Evolutionary conservation across 1,140 invertebrate species (phyloP), one percentile per base, ranked within the genome.

Genomic region (Anoplophora glabripennis): DNA sequence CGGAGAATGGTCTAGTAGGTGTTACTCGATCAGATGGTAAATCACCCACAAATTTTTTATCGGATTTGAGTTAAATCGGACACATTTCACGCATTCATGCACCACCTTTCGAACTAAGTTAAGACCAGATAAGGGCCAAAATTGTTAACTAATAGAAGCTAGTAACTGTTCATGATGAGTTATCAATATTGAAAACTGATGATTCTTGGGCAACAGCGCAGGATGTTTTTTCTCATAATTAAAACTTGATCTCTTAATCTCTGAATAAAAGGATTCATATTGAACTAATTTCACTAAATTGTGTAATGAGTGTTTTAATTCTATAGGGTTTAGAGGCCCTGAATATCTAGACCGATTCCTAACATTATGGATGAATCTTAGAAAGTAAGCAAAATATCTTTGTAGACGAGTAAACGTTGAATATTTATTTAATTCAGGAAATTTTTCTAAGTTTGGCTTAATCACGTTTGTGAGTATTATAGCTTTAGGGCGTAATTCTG

Each of bases 1-100:
- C 64, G 17, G 59, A 46, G 63, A 77, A 71, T 28, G 71, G 61
- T 41, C 67, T 56, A 48, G 44, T 34, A n/a, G 67, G 62, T 44
- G 41, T 71, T 0, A 75, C 48, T 35, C 74, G 48, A 11, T 49
- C 18, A 10, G 44, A 33, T 5, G 74, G 75, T 5, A 77, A 54
- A 34, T 73, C 64, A 21, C 69, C 73, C 75, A 77, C 53, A 28
- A 14, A 10, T 52, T 28, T 52, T 47, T 9, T 35, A 45, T 10
- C 2, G 45, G 34, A 37, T 42, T 56, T 4, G 64, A 15, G 38
- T 55, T 52, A 4, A 38, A 14, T 35, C 37, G 47, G 37, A 61
- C 60, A 59, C 61, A 66, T 41, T 9, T 52, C 7, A 58, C 28
- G 41, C 63, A 64, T 52, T 64, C 47, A n/a, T 45, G 58, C 12